Evolutionary conservation across 2,113 vertebrate species (phyloP).

Genomic region (Erythrolamprus reginae): DNA sequence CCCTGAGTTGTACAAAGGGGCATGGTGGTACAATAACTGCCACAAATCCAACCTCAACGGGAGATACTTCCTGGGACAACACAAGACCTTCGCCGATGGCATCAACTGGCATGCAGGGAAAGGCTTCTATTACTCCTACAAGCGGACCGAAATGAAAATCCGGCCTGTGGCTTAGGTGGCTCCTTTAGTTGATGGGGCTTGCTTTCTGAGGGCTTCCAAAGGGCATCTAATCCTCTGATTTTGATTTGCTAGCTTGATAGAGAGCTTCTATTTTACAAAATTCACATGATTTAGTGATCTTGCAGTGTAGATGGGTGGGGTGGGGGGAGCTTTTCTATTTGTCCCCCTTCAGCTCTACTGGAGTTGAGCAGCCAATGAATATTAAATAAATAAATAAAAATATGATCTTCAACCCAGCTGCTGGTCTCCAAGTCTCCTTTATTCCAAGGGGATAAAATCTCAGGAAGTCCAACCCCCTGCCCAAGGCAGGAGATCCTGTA

Average conservation of each 20-base stretch:
- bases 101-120: background rate
- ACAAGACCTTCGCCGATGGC: background rate
- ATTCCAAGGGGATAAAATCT: no score
- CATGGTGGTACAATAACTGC: background rate
- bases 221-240: background rate
- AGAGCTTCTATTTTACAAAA: background rate
- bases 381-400: no score
- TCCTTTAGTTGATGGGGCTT: background rate
- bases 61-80: background rate
- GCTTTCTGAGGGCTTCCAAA: background rate
- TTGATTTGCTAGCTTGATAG: background rate
- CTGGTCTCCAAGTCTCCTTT: no score
- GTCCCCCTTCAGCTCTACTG: no score
- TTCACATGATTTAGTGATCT: background rate
- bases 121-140: background rate
- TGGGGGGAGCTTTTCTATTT: no score
- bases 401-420: background rate
- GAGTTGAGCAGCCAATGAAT: background rate
- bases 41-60: background rate
- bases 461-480: no score
- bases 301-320: no score
- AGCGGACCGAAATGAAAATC: constrained; percentile 2
- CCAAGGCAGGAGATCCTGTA: no score
- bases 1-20: background rate
- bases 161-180: background rate